Evolutionary conservation across 2,113 vertebrate species (phyloP).

Genomic region (Thomomys bottae): DNA sequence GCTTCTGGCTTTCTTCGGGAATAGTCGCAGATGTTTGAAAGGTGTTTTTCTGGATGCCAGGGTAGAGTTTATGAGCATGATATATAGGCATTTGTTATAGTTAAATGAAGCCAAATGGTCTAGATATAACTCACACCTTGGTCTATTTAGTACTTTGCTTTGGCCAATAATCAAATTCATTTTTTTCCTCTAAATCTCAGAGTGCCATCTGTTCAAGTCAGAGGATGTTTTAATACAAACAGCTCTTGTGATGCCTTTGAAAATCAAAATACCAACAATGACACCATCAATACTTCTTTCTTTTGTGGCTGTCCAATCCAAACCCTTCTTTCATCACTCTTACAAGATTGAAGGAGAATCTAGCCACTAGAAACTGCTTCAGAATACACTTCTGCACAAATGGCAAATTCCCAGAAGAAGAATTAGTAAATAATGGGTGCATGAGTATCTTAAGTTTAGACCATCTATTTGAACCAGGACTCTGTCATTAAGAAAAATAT

Average conservation of each 20-base stretch:
- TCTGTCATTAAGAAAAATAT: background rate
- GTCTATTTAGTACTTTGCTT: background rate
- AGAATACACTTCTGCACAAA: background rate
- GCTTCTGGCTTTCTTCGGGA: background rate
- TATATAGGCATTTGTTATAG: background rate
- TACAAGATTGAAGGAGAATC: background rate
- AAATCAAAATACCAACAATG: constrained; percentile 5
- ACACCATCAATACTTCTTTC: background rate
- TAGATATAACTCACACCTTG: constrained; percentile 13
- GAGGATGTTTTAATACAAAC: constrained; percentile 16
- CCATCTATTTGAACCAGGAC: background rate
- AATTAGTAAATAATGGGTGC: background rate
- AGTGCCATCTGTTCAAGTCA: constrained; percentile 36
- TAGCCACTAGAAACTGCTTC: background rate
- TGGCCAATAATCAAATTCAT: constrained; percentile 22
- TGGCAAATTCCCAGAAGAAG: background rate
- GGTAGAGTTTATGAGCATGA: background rate
- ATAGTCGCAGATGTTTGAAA: constrained; percentile 61
- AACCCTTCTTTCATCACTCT: background rate
- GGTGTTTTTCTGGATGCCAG: constrained; percentile 38
- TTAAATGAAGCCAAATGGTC: constrained; percentile 32
- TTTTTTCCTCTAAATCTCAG: background rate
- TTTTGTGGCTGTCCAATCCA: background rate
- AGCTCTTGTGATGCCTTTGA: background rate
- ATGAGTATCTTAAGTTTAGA: background rate